phyloP scores from a whole-genome alignment of 1,140 invertebrate species.

The Drepana arcuata region DNA sequence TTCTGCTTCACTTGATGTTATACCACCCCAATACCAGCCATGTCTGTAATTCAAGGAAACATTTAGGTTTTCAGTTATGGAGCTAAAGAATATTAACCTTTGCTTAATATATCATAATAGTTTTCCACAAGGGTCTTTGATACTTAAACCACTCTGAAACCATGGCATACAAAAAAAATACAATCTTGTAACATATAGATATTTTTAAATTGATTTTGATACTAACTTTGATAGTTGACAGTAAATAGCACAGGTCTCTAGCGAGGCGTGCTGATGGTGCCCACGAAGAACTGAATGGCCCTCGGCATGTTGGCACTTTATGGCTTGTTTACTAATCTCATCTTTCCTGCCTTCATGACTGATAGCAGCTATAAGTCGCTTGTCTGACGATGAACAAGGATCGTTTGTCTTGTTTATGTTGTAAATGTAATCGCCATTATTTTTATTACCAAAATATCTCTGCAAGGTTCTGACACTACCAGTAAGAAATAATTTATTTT shows the following conservation, averaged over 20 bases:
- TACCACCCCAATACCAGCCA: constrained; percentile 66
- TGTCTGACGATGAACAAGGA: constrained; percentile 42
- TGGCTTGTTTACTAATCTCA: constrained; percentile 31
- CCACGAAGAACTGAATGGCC: constrained; percentile 58
- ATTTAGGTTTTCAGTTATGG: no score
- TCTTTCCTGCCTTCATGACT: constrained; percentile 31
- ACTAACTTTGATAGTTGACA: constrained; percentile 63
- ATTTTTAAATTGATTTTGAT: no score
- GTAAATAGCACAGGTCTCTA: constrained; percentile 61
- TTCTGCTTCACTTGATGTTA: constrained; percentile 61
- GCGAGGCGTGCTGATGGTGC: constrained; percentile 55
- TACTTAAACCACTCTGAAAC: no score
- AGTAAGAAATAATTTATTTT: constrained; percentile 59
- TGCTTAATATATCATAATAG: no score
- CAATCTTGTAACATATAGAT: no score
- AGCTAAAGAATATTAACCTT: no score
- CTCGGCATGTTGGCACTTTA: constrained; percentile 59
- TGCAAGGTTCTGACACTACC: constrained; percentile 57
- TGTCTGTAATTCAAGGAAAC: constrained; percentile 40
- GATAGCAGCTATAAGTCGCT: constrained; percentile 15
- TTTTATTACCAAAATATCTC: constrained; percentile 58
- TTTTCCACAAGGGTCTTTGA: no score
- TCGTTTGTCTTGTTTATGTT: constrained; percentile 39
- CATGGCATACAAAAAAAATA: no score
- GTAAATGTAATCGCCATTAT: constrained; percentile 39